Conservation (phyloP, 2,888 invertebrate genomes). For the Ichneumoninae sp. region DNA sequence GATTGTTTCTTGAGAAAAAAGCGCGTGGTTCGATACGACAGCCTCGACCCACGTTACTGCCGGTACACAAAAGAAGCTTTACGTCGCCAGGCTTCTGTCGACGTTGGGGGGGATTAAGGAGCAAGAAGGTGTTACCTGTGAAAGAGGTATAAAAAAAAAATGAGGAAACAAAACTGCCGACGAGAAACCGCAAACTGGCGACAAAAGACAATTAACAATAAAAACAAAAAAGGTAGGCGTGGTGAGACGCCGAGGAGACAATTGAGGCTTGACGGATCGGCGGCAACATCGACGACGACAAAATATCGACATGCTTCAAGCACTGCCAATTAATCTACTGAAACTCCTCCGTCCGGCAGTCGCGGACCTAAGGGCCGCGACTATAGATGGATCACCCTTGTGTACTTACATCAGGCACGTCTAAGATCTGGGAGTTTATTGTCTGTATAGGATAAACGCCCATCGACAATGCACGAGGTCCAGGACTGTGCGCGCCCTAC, state of each 20-base stretch:
- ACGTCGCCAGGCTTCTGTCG: conserved; percentile 37
- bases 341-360: conserved; percentile 18
- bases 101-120: conserved; percentile 13
- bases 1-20: conserved; percentile 6
- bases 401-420: conserved; percentile 95
- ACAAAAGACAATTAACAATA: not conserved
- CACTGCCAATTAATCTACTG: conserved; percentile 26
- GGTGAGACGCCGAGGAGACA: too few species aligned
- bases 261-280: conserved; percentile 16
- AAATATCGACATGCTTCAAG: conserved; percentile 77
- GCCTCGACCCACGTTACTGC: conserved; percentile 12
- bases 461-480: conserved; percentile 95
- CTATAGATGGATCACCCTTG: conserved; percentile 18
- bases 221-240: not conserved
- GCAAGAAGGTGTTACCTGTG: conserved; percentile 6
- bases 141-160: conserved; percentile 38
- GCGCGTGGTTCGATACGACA: not conserved
- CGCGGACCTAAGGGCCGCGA: not conserved
- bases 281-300: conserved; percentile 27
- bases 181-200: conserved; percentile 10
- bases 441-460: conserved; percentile 95
- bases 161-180: conserved; percentile 30
- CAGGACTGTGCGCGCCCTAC: conserved; percentile 96
- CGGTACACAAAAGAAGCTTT: conserved; percentile 36
- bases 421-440: conserved; percentile 94